phyloP scores from a whole-genome alignment of 2,888 invertebrate species.

The Hybos culiciformis region DNA sequence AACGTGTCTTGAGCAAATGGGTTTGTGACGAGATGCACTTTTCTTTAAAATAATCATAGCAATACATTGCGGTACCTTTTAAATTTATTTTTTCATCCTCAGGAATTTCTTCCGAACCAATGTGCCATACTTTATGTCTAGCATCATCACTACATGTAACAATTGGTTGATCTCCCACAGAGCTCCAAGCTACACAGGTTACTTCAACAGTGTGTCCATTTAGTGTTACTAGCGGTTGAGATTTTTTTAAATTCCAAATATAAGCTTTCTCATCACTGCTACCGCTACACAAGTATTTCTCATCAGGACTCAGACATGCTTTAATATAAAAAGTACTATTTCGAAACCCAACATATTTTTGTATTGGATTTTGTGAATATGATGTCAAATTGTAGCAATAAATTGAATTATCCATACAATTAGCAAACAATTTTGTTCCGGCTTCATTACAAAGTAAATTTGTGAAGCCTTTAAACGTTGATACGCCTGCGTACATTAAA shows the following conservation, averaged over 20 bases:
- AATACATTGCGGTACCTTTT: slow-evolving; percentile 38
- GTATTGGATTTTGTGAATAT: slow-evolving; percentile 47
- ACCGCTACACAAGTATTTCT: slow-evolving; percentile 71
- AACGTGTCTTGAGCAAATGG: slow-evolving; percentile 6
- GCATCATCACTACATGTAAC: slow-evolving; percentile 79
- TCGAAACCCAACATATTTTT: slow-evolving; percentile 56
- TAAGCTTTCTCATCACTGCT: slow-evolving; percentile 77
- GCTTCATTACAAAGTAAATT: slow-evolving; percentile 61
- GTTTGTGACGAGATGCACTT: neutral
- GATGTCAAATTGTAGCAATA: slow-evolving; percentile 71
- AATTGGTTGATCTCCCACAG: slow-evolving; percentile 43
- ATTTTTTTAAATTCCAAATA: slow-evolving; percentile 60
- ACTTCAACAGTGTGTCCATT: slow-evolving; percentile 75
- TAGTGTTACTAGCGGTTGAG: slow-evolving; percentile 53
- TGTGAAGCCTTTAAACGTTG: slow-evolving; percentile 58
- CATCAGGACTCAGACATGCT: slow-evolving; percentile 65
- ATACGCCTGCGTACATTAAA: slow-evolving; percentile 60
- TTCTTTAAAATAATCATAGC: slow-evolving; percentile 25
- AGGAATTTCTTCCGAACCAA: slow-evolving; percentile 40
- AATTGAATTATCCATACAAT: slow-evolving; percentile 74
- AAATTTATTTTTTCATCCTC: slow-evolving; percentile 30
- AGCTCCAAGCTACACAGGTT: slow-evolving; percentile 72
- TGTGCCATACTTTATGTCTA: slow-evolving; percentile 60
- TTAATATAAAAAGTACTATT: slow-evolving; percentile 77
- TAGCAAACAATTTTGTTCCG: slow-evolving; percentile 60